These are phyloP conservation scores for Seira ritae DNA, from an alignment of 2,888 invertebrate genomes.

Conservation along the genomic window DNA sequence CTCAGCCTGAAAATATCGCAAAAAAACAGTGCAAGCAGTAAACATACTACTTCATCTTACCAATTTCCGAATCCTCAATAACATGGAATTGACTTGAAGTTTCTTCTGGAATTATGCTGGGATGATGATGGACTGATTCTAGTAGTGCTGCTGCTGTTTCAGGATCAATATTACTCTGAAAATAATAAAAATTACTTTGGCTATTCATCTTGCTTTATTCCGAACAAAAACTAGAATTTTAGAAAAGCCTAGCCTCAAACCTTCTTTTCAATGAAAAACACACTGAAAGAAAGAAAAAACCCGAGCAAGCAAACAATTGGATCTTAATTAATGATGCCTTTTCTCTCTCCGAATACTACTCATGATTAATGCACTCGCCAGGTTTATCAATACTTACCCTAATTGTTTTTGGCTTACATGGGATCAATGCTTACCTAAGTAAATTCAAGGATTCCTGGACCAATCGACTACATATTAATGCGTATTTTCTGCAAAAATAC, in stretches of 20 bases:
- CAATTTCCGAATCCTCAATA: slow-evolving; percentile 48
- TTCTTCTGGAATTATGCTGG: slow-evolving; percentile 33
- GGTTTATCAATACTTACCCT: too few relatives aligned
- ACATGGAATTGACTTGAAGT: slow-evolving; percentile 39
- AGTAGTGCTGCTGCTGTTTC: slow-evolving; percentile 29
- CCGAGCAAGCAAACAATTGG: too few relatives aligned
- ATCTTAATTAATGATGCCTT: too few relatives aligned
- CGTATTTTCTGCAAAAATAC: too few relatives aligned
- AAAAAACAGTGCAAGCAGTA: background rate
- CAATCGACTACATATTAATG: too few relatives aligned
- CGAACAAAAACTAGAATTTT: background rate
- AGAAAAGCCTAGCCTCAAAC: background rate
- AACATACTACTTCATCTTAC: slow-evolving; percentile 30
- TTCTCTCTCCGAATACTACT: too few relatives aligned
- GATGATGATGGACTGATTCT: slow-evolving; percentile 34
- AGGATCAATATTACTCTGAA: slow-evolving; percentile 41
- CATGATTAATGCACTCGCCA: too few relatives aligned
- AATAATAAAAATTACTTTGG: background rate
- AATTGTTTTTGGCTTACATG: too few relatives aligned
- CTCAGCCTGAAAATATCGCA: background rate
- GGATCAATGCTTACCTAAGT: too few relatives aligned
- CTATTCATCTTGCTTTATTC: background rate
- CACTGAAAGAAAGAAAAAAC: background rate
- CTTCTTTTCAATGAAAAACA: background rate
- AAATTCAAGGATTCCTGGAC: too few relatives aligned